Evolutionary conservation across 2,888 invertebrate species (phyloP).

Genomic region (Ceratothoa steindachneri): DNA sequence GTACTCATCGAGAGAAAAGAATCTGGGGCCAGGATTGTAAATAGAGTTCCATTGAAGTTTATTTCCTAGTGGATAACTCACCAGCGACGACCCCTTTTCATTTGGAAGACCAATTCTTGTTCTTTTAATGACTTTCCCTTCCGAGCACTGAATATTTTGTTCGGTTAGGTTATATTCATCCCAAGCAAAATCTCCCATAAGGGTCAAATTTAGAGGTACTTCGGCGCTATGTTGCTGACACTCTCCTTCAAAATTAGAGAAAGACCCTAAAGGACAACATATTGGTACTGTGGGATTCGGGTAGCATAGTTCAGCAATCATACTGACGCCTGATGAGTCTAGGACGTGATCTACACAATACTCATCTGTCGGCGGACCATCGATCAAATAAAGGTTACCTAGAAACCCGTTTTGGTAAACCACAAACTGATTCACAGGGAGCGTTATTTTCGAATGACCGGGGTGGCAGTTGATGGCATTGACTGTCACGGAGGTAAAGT

Average conservation of each 20-base stretch:
- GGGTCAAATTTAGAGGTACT: background rate
- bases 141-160: background rate
- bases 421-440: background rate
- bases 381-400: background rate
- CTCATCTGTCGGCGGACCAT: background rate
- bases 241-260: background rate
- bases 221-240: background rate
- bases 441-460: background rate
- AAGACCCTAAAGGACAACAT: background rate
- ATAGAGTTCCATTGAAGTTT: background rate
- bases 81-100: background rate
- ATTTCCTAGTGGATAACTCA: background rate
- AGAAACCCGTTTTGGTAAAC: background rate
- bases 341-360: conserved; percentile 6
- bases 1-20: background rate
- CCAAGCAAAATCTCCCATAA: background rate
- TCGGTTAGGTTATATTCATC: background rate
- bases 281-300: background rate
- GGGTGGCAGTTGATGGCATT: background rate
- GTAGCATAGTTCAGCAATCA: background rate
- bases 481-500: background rate
- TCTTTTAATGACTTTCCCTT: background rate
- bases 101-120: background rate
- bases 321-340: background rate
- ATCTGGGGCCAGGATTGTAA: background rate